A percentile compares a stretch with the other conserved stretches of the same genome.
Evolutionary conservation across 2,113 vertebrate genomes (phyloP).

Genomic region (western clawed frog (Xenopus tropicalis)): DNA sequence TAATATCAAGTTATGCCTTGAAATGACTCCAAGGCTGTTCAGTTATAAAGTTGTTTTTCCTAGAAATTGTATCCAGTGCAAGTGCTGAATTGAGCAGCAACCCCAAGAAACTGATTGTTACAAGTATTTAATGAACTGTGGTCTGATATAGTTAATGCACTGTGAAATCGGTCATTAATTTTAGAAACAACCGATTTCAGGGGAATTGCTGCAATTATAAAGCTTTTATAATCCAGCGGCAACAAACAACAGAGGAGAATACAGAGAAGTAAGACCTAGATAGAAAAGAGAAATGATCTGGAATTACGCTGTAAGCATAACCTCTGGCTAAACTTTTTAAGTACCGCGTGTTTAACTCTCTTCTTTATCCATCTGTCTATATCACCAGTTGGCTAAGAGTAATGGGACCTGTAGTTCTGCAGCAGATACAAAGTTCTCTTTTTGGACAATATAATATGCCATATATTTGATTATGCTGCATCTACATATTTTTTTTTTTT

Average conservation of each 20-base stretch:
- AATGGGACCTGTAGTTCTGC: too few relatives aligned
- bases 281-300: too few relatives aligned
- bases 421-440: too few relatives aligned
- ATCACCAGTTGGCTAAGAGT: too few relatives aligned
- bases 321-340: not conserved
- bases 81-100: slow-evolving; percentile 43
- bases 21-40: slow-evolving; percentile 23
- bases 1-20: slow-evolving; percentile 16
- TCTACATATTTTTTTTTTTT: too few relatives aligned
- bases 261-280: slow-evolving; percentile 7
- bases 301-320: not conserved
- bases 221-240: slow-evolving; percentile 3
- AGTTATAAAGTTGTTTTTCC: slow-evolving; percentile 8
- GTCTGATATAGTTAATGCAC: slow-evolving; percentile 51
- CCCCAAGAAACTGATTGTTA: slow-evolving; percentile 45
- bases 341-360: too few relatives aligned
- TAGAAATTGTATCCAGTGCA: slow-evolving; percentile 12
- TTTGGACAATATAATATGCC: too few relatives aligned
- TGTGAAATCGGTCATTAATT: slow-evolving; percentile 65
- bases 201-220: slow-evolving; percentile 52
- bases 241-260: slow-evolving; percentile 18
- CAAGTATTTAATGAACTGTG: slow-evolving; percentile 56
- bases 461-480: too few relatives aligned
- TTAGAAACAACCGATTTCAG: slow-evolving; percentile 63
- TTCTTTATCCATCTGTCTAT: too few relatives aligned